Base-by-base conservation (phyloP, 2,888 invertebrate species). In the Pyrocoelia pectoralis region DNA sequence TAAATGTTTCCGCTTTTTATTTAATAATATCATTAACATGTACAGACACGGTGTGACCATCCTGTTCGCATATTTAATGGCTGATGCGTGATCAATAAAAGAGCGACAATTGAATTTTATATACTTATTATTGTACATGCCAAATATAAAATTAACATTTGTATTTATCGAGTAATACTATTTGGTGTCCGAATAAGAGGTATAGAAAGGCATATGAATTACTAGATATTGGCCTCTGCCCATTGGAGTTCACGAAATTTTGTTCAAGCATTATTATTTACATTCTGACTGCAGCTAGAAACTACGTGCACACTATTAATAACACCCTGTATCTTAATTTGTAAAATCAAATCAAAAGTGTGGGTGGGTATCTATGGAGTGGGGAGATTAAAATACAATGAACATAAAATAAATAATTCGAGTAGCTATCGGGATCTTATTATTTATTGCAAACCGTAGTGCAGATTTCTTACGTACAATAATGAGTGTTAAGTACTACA, bases 1-100 rank as follows among this genome's bases (percentile, higher is more conserved):
- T 43, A 43, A 43, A 43, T 43, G 41, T 43, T 43, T 43, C 41
- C 41, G 41, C 41, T 43, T 24, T 6, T 43, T 43, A 43, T 43
- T 43, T 43, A 43, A 43, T 43, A 43, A 15, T 43, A n/a, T 12
- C 41, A 43, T 43, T 43, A 43, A 15, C 41, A 15, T 43, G 41
- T 43, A 12, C 12, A n/a, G 41, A 43, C 41, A 43, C 41, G 41
- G 41, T 43, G n/a, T 43, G 41, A 15, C 41, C 41, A 43, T 43
- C 41, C 41, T 43, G 41, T 43, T 43, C 8, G 41, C 13, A 43
- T 43, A 43, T 12, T 43, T 43, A 43, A 43, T 43, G 14, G 3
- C 41, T 13, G 14, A 15, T 43, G 12, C n/a, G n/a, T 43, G 41
- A 43, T 43, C 41, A 43, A 43, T 43, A 43, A 43, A 43, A 43